Conservation (phyloP, 2,888 invertebrate genomes). For the Tetranychus piercei region DNA sequence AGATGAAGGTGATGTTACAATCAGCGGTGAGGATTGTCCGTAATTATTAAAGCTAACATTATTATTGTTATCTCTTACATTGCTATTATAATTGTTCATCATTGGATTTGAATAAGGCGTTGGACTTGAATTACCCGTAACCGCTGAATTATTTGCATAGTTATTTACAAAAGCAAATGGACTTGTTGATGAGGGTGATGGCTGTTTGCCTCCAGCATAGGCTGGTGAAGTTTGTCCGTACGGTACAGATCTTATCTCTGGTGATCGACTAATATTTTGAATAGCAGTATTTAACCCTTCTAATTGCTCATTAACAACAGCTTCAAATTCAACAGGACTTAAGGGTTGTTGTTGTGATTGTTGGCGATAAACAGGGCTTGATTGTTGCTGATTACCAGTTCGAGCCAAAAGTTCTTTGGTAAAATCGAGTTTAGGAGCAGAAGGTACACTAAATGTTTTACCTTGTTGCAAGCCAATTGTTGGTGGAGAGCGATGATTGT, state of each 20-base stretch:
- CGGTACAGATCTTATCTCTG: not conserved
- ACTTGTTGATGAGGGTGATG: not conserved
- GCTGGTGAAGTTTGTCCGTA: not conserved
- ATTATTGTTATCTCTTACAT: not conserved
- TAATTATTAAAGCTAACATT: not conserved
- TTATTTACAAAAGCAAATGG: not conserved
- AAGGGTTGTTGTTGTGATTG: not conserved
- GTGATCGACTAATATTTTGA: not conserved
- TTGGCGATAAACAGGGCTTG: not conserved
- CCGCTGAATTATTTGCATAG: not conserved
- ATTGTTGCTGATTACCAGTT: not conserved
- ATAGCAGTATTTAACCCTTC: not conserved
- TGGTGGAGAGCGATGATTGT: not conserved
- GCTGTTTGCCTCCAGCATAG: not conserved
- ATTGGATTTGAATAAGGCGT: not conserved
- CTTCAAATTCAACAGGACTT: not conserved
- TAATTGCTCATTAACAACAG: not conserved
- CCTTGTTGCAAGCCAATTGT: not conserved
- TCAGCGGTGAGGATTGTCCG: not conserved
- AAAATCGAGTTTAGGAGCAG: constrained; percentile 3
- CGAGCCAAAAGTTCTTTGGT: constrained; percentile 3
- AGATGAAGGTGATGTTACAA: not conserved
- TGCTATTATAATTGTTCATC: not conserved
- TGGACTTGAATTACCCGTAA: not conserved
- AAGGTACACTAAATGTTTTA: not conserved